A percentile compares a stretch with the other conserved stretches of the same genome.
These are phyloP conservation scores for Endotricha flammealis DNA, from an alignment of 2,888 invertebrate genomes.

Conservation along the genomic window DNA sequence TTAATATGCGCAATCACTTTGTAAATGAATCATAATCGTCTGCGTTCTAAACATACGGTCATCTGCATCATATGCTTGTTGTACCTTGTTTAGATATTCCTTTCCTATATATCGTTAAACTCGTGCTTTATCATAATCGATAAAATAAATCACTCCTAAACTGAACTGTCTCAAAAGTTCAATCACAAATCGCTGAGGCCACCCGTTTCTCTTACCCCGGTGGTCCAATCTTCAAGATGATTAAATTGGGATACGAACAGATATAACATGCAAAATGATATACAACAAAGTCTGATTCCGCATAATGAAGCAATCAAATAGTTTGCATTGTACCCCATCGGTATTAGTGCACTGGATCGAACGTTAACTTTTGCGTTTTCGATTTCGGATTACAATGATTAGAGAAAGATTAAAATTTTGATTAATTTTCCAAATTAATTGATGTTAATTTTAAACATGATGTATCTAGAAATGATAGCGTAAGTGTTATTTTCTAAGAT, in stretches of 20 bases:
- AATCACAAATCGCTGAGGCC: conserved; percentile 54
- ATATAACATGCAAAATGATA: conserved; percentile 75
- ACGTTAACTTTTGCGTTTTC: conserved; percentile 35
- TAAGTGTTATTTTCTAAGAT: not conserved
- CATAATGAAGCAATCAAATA: conserved; percentile 77
- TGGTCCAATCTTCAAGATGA: conserved; percentile 76
- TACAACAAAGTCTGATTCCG: conserved; percentile 65
- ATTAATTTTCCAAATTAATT: not conserved
- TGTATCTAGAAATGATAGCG: conserved; percentile 1
- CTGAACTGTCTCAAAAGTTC: conserved; percentile 53
- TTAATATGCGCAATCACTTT: too few species aligned
- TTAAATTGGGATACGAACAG: conserved; percentile 74
- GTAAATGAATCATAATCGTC: too few species aligned
- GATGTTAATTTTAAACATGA: not conserved
- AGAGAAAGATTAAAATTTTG: not conserved
- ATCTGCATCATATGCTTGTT: too few species aligned
- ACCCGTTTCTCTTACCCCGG: conserved; percentile 62
- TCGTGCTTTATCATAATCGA: not conserved
- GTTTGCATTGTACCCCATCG: conserved; percentile 54
- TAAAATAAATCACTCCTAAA: conserved; percentile 42
- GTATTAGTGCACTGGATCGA: conserved; percentile 30
- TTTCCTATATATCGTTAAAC: not conserved
- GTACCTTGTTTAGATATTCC: too few species aligned
- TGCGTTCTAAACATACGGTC: too few species aligned
- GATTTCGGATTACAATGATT: not conserved